A percentile compares a stretch with the other conserved stretches of the same genome.
phyloP scores from a whole-genome alignment of 35 echinoderm and acorn worm species.

The Strongylocentrotus purpuratus region DNA sequence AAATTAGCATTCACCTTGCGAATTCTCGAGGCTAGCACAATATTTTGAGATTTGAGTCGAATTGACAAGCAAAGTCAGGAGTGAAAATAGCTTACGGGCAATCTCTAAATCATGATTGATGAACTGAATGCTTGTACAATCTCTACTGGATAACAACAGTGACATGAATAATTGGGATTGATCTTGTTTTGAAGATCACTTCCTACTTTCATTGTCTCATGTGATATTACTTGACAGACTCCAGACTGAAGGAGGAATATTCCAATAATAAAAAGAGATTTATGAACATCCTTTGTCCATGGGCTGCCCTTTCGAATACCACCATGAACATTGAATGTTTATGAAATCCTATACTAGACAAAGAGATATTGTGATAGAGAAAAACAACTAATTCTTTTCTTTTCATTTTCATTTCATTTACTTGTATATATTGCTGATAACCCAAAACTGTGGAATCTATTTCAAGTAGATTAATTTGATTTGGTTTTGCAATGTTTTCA shows the following conservation, averaged over 20 bases:
- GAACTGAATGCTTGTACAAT: neutral
- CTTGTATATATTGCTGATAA: too few species aligned
- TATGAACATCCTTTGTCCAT: neutral
- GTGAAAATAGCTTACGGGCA: neutral
- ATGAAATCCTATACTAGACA: too few species aligned
- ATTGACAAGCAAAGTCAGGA: neutral
- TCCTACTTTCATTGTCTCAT: neutral
- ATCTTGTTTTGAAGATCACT: neutral
- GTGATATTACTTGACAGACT: neutral
- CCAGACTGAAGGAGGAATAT: neutral
- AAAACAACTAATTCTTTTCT: too few species aligned
- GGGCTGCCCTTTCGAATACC: neutral
- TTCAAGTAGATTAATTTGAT: too few species aligned
- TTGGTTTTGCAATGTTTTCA: too few species aligned
- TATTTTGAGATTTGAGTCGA: neutral
- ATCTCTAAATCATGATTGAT: neutral
- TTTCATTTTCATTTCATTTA: too few species aligned
- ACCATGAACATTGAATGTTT: too few species aligned
- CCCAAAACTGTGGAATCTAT: too few species aligned
- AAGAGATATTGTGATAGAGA: too few species aligned
- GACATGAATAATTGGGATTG: neutral
- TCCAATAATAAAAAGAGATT: neutral
- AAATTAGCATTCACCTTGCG: neutral
- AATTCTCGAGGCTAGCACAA: neutral
- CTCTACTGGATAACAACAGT: neutral